Base-by-base conservation (phyloP, 2,797 vertebrate genomes). In the Xenopus petersii region DNA sequence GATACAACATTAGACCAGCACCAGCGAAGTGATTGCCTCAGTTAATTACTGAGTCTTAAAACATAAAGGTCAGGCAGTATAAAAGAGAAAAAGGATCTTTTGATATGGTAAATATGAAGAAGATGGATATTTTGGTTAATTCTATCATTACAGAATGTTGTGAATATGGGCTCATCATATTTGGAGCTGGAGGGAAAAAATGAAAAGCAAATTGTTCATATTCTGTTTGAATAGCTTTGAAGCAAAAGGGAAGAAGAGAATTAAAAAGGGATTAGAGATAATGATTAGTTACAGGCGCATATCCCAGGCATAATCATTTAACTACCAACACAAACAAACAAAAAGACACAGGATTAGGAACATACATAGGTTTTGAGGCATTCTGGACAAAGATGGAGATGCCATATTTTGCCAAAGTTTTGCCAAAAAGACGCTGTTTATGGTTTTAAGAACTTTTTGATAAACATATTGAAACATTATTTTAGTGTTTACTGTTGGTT, bases 231-330 rank as follows among this genome's bases (percentile, higher is more conserved):
- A 17, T 17, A 16, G 16, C 54, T 16, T 7, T 56, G 16, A 56
- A 56, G 54, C 54, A 59, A 73, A 67, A 61, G 42, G 70, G 3
- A 54, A 15, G 24, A 36, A 63, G 56, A 71, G 26, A 26, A 33
- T 55, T 71, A 73, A 36, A 33, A 30, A 16, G 11, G 15, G 42
- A n/a, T 63, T 17, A 8, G 42, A 60, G 61, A 48, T 11, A 47
- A 13, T 51, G 15, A 15, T 16, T 56, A 56, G 10, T 56, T 56
- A 56, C 54, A 56, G 54, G 16, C 54, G 16, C 54, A 56, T 17
- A 16, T 17, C 7, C 54, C n/a, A 16, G 16, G 15, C 54, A 16
- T 15, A 56, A 15, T 56, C 13, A 56, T 56, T 56, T 56, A 56
- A 63, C 17, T 36, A 48, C 3, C 13, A 5, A 46, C 49, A 12